Conservation (phyloP, 2,888 invertebrate genomes). For the Allacma fusca region DNA sequence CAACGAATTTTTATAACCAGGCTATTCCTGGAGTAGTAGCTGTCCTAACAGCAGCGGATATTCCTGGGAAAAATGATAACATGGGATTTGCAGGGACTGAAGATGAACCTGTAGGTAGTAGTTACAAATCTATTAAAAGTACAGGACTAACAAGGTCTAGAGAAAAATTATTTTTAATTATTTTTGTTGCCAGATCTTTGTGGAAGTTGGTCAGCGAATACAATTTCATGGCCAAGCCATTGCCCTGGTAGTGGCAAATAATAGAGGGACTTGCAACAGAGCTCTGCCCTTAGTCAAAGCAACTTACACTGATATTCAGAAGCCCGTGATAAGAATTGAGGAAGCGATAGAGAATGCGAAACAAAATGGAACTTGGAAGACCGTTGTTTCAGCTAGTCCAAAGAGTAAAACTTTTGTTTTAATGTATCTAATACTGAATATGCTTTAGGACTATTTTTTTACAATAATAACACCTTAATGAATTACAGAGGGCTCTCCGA, state of each 20-base stretch:
- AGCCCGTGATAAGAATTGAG: conserved; percentile 56
- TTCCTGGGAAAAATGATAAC: conserved; percentile 74
- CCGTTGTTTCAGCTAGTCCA: not conserved
- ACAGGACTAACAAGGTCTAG: not conserved
- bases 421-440: no score
- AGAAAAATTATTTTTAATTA: not conserved
- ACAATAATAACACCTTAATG: not conserved
- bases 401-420: no score
- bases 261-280: conserved; percentile 59
- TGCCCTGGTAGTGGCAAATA: conserved; percentile 64
- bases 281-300: conserved; percentile 63
- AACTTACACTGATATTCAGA: conserved; percentile 56
- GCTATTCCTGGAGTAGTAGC: conserved; percentile 72
- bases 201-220: conserved; percentile 58
- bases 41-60: conserved; percentile 73
- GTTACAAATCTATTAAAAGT: conserved; percentile 5
- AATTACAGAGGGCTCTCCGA: not conserved
- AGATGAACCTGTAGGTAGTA: conserved; percentile 1
- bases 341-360: conserved; percentile 44
- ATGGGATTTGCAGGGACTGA: conserved; percentile 17
- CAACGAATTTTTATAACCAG: conserved; percentile 66
- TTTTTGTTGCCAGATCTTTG: conserved; percentile 62
- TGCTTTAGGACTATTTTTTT: not conserved
- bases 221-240: conserved; percentile 64
- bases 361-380: conserved; percentile 29